Conservation (phyloP, 2,113 vertebrate genomes). For the Trachemys scripta region DNA sequence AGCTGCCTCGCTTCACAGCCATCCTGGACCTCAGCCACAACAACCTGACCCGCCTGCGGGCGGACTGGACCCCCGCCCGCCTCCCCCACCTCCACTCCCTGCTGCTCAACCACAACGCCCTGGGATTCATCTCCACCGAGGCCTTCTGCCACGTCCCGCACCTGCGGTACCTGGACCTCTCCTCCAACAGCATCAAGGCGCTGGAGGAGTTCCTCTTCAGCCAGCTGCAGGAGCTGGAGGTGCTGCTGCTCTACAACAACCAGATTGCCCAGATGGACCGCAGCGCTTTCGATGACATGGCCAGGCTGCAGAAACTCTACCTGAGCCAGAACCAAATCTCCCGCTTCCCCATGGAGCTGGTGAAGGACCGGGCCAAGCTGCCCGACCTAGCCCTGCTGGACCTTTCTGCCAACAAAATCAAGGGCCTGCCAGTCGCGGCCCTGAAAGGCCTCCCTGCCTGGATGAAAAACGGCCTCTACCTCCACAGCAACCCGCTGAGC, state of each 20-base stretch:
- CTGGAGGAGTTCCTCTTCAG: conserved; percentile 94
- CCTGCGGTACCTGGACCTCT: conserved; percentile 93
- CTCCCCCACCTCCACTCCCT: conserved; percentile 89
- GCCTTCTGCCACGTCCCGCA: conserved; percentile 89
- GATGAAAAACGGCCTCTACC: conserved; percentile 94
- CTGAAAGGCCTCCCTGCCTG: conserved; percentile 89
- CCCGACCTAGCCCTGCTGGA: conserved; percentile 91
- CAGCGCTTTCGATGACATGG: conserved; percentile 86
- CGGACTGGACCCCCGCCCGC: conserved; percentile 87
- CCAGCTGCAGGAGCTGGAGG: conserved; percentile 87
- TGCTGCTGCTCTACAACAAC: conserved; percentile 96
- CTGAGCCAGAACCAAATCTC: conserved; percentile 93
- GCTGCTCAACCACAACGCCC: conserved; percentile 91
- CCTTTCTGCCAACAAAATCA: conserved; percentile 92
- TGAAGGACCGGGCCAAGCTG: conserved; percentile 85
- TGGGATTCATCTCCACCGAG: conserved; percentile 92
- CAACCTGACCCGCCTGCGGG: conserved; percentile 83
- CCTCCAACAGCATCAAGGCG: conserved; percentile 87
- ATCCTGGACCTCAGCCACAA: conserved; percentile 96
- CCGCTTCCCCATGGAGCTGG: conserved; percentile 92
- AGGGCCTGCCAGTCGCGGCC: conserved; percentile 82
- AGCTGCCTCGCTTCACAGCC: conserved; percentile 86
- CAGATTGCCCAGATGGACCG: conserved; percentile 89
- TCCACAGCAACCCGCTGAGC: conserved; percentile 90
- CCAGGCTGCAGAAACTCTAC: conserved; percentile 93